Percentiles rank a stretch among this genome's conserved stretches.
These are phyloP conservation scores for Helogale parvula DNA, from an alignment of 2,113 vertebrate species.

Conservation along the genomic window DNA sequence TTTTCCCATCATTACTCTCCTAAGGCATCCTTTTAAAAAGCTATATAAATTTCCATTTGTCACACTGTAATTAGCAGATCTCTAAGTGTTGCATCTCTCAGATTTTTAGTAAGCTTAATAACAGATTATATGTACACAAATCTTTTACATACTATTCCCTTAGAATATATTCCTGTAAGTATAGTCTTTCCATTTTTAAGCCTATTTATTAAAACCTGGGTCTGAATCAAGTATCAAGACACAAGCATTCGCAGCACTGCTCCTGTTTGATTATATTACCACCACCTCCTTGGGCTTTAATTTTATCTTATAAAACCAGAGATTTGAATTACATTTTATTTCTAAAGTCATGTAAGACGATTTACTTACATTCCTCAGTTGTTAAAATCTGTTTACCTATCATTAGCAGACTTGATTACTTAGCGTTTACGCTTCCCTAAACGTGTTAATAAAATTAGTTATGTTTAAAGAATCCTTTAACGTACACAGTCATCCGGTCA, in stretches of 20 bases:
- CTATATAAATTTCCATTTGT: background rate
- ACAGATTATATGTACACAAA: background rate
- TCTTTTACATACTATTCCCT: background rate
- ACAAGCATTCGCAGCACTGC: background rate
- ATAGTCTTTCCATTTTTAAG: background rate
- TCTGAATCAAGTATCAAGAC: background rate
- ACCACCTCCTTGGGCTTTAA: background rate
- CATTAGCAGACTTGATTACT: background rate
- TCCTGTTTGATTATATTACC: background rate
- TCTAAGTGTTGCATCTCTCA: background rate
- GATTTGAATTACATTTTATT: background rate
- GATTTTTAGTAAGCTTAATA: constrained; percentile 22
- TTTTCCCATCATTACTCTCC: background rate
- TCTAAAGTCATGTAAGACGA: background rate
- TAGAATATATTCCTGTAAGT: background rate
- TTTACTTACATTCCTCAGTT: background rate
- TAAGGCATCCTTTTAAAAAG: background rate
- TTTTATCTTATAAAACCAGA: background rate
- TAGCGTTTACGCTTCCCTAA: background rate
- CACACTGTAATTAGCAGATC: background rate
- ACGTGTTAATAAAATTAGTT: background rate
- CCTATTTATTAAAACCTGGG: background rate
- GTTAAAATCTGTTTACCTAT: background rate
- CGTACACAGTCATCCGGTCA: background rate
- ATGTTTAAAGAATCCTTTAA: background rate